Evolutionary conservation across 2,888 invertebrate genomes (phyloP).

Genomic region (Agrypnus murinus): DNA sequence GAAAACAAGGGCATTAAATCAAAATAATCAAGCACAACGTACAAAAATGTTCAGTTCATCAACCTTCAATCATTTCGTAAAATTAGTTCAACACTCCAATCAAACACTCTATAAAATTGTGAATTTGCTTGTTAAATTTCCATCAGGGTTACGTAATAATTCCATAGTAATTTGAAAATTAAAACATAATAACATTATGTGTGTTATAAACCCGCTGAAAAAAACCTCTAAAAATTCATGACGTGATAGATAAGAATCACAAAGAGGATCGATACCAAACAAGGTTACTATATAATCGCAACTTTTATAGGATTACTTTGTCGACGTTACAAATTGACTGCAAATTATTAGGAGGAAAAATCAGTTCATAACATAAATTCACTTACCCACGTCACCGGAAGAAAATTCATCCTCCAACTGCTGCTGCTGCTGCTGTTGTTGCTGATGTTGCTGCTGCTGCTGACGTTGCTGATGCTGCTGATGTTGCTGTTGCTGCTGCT

Average conservation of each 20-base stretch:
- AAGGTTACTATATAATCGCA: slow-evolving; percentile 28
- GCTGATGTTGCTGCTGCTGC: slow-evolving; percentile 66
- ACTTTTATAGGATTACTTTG: slow-evolving; percentile 21
- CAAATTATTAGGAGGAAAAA: slow-evolving; percentile 1
- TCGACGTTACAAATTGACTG: neutral
- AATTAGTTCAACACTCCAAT: too few relatives aligned
- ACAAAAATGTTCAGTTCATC: too few relatives aligned
- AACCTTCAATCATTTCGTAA: too few relatives aligned
- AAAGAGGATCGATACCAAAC: slow-evolving; percentile 16
- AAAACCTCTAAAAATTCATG: neutral
- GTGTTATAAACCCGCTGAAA: too few relatives aligned
- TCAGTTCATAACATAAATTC: neutral
- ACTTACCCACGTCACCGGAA: slow-evolving; percentile 85
- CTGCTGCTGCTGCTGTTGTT: slow-evolving; percentile 73
- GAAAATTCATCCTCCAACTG: slow-evolving; percentile 86
- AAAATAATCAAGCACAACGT: too few relatives aligned
- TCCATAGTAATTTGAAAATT: too few relatives aligned
- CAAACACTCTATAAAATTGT: too few relatives aligned
- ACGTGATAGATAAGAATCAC: slow-evolving; percentile 16
- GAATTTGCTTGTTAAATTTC: too few relatives aligned
- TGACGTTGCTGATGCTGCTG: slow-evolving; percentile 70
- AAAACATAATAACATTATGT: too few relatives aligned
- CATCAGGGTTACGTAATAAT: too few relatives aligned
- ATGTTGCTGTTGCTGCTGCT: slow-evolving; percentile 76
- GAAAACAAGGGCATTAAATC: too few relatives aligned